phyloP scores from a whole-genome alignment of 2,113 vertebrate genomes.

The Mastomys natalensis region DNA sequence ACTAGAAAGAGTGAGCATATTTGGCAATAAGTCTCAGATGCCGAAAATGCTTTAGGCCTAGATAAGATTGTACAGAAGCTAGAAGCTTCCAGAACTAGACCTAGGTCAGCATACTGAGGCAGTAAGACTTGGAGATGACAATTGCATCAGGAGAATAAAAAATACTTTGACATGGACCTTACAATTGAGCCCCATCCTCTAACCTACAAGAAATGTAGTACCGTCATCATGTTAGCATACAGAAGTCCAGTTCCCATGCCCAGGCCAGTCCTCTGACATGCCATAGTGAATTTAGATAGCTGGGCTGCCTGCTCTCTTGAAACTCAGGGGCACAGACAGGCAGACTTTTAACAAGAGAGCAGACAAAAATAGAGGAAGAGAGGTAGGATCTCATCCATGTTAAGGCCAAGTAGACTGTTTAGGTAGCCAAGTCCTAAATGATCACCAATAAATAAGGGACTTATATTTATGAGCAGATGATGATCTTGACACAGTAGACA shows the following conservation, averaged over 20 bases:
- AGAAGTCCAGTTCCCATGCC: background rate
- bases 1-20: too few species aligned
- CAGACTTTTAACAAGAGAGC: background rate
- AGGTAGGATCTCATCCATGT: background rate
- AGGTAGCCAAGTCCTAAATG: background rate
- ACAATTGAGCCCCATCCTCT: background rate
- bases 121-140: too few species aligned
- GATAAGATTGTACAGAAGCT: too few species aligned
- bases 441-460: background rate
- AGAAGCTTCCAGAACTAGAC: too few species aligned
- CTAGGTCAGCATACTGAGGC: too few species aligned
- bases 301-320: rapidly evolving
- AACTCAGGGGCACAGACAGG: background rate
- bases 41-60: too few species aligned
- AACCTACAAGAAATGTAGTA: background rate
- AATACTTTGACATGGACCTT: too few species aligned
- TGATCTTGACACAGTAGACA: conserved; percentile 24
- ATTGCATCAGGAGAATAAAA: too few species aligned
- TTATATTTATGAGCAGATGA: background rate
- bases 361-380: background rate
- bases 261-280: background rate
- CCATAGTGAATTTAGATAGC: background rate
- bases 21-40: too few species aligned
- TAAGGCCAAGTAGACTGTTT: background rate
- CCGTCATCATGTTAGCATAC: background rate